Percentiles rank a stretch among this genome's conserved stretches.
phyloP scores from a whole-genome alignment of 2,888 invertebrate species.

The Sycophila texana region DNA sequence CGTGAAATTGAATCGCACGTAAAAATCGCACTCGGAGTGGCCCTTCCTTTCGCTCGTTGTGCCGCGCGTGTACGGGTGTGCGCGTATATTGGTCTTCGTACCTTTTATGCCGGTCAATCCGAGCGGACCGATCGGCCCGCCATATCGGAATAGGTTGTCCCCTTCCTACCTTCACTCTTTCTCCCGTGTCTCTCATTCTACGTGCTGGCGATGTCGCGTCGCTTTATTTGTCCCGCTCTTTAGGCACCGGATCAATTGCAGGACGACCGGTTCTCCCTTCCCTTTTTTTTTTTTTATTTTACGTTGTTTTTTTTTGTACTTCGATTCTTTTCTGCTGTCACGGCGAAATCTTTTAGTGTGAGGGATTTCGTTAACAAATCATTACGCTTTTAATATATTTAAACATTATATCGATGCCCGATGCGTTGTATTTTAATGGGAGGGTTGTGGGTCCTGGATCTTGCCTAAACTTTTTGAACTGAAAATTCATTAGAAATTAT shows the following conservation, averaged over 20 bases:
- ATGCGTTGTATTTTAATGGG: neutral
- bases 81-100: slow-evolving; percentile 13
- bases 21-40: slow-evolving; percentile 56
- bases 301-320: neutral
- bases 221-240: slow-evolving; percentile 50
- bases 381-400: slow-evolving; percentile 4
- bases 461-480: no score
- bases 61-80: neutral
- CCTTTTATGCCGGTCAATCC: slow-evolving; percentile 54
- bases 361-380: slow-evolving; percentile 5
- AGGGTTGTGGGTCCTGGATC: no score
- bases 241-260: slow-evolving; percentile 48
- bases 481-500: no score
- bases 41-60: slow-evolving; percentile 29
- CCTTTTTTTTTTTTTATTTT: slow-evolving; percentile 1
- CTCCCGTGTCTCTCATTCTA: neutral
- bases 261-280: slow-evolving; percentile 22
- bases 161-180: neutral
- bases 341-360: neutral
- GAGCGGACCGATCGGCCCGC: slow-evolving; percentile 48
- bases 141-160: slow-evolving; percentile 50
- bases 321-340: neutral
- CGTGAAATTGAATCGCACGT: slow-evolving; percentile 64
- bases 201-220: slow-evolving; percentile 16
- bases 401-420: neutral